Conservation (phyloP, 2,113 vertebrate species). For the Cercopithecus mona region DNA sequence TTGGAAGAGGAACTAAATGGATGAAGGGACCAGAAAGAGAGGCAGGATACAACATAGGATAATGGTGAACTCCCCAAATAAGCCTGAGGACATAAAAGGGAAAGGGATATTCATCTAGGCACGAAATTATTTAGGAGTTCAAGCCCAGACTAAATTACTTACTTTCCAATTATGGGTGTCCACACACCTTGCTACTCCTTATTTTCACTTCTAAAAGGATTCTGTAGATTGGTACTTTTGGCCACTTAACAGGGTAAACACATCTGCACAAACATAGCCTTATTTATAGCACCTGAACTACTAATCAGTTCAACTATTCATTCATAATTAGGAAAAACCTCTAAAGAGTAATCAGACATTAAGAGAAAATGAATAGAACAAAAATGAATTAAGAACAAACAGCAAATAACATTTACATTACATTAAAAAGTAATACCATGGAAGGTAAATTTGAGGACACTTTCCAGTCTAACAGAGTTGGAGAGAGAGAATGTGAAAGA, state of each 20-base stretch:
- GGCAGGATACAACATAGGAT: not conserved
- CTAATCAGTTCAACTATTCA: not conserved
- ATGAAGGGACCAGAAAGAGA: not conserved
- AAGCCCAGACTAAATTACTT: not conserved
- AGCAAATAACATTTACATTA: not conserved
- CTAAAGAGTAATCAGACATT: not conserved
- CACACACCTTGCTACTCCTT: too few species aligned
- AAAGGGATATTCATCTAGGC: not conserved
- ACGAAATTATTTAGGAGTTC: not conserved
- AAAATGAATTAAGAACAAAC: not conserved
- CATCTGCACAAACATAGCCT: not conserved
- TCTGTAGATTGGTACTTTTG: not conserved
- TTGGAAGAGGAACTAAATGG: not conserved
- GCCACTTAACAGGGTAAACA: not conserved
- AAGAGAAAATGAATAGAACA: not conserved
- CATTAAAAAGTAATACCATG: not conserved
- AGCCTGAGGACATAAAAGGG: not conserved
- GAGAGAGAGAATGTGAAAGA: not conserved
- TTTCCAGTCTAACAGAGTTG: not conserved
- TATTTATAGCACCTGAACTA: not conserved
- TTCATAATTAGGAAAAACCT: not conserved
- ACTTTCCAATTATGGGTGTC: not conserved
- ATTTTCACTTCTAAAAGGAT: not conserved
- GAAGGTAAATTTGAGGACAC: not conserved
- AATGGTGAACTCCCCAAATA: not conserved